Conservation (phyloP, 2,113 vertebrate genomes). For the Puntigrus tetrazona region DNA sequence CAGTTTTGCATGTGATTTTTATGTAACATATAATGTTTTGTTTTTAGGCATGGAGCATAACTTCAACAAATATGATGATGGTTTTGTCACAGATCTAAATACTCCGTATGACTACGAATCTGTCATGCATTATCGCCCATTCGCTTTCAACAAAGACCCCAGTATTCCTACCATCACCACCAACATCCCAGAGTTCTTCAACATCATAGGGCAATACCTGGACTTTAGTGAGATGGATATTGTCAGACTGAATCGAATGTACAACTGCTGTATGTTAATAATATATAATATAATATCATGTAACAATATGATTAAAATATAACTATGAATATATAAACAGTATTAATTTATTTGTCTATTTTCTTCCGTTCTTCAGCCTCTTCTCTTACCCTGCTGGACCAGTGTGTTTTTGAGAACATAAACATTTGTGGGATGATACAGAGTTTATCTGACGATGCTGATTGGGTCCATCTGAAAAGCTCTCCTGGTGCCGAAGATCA, state of each 20-base stretch:
- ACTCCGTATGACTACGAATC: constrained; percentile 93
- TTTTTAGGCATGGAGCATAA: constrained; percentile 79
- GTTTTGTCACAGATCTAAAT: constrained; percentile 86
- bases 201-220: constrained; percentile 87
- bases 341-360: not conserved
- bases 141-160: constrained; percentile 87
- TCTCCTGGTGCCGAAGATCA: constrained; percentile 70
- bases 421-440: constrained; percentile 95
- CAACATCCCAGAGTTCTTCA: constrained; percentile 86
- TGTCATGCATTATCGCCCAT: constrained; percentile 86
- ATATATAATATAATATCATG: not conserved
- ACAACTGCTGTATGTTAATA: constrained; percentile 85
- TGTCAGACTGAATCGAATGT: constrained; percentile 89
- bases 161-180: constrained; percentile 85
- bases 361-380: constrained; percentile 3
- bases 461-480: constrained; percentile 79
- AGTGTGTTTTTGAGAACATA: constrained; percentile 85
- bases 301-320: not conserved
- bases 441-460: constrained; percentile 71
- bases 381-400: constrained; percentile 83
- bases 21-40: not conserved
- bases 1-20: not conserved
- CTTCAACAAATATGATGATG: constrained; percentile 82
- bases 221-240: constrained; percentile 85
- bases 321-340: not conserved